Evolutionary conservation across 2,797 vertebrate species (phyloP).

Genomic region (Chaunax sp.): DNA sequence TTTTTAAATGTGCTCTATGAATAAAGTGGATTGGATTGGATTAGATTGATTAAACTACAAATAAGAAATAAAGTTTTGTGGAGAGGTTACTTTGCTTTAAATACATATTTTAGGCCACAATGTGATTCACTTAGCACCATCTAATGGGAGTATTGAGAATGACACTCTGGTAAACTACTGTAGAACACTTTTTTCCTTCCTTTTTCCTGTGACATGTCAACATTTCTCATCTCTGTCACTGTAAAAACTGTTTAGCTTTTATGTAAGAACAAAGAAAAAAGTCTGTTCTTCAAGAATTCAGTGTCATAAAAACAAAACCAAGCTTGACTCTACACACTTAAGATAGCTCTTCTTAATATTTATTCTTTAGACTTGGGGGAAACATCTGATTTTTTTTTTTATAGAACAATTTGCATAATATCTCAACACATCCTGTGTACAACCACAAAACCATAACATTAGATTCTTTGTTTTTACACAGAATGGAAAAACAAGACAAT

Average conservation of each 20-base stretch:
- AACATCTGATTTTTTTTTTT: constrained; percentile 85
- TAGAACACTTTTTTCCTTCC: no score
- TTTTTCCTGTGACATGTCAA: not conserved
- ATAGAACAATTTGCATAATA: constrained; percentile 97
- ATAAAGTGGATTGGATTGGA: no score
- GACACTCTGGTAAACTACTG: not conserved
- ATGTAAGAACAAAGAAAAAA: not conserved
- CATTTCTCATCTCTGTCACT: not conserved
- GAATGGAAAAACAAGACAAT: constrained; percentile 94
- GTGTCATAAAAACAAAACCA: constrained; percentile 31
- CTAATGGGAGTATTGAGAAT: not conserved
- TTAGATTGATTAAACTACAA: no score
- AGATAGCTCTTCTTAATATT: constrained; percentile 91
- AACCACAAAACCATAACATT: constrained; percentile 97
- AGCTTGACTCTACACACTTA: constrained; percentile 59
- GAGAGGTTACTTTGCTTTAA: no score
- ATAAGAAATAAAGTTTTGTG: no score
- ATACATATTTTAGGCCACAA: not conserved
- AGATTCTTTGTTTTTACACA: constrained; percentile 91
- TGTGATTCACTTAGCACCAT: constrained; percentile 1
- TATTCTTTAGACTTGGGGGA: constrained; percentile 92
- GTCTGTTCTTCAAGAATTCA: no score
- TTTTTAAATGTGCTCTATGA: no score
- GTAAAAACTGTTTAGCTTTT: not conserved
- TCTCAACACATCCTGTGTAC: constrained; percentile 97